Conservation (phyloP, 2,113 vertebrate genomes). For the Limnothrissa miodon region DNA sequence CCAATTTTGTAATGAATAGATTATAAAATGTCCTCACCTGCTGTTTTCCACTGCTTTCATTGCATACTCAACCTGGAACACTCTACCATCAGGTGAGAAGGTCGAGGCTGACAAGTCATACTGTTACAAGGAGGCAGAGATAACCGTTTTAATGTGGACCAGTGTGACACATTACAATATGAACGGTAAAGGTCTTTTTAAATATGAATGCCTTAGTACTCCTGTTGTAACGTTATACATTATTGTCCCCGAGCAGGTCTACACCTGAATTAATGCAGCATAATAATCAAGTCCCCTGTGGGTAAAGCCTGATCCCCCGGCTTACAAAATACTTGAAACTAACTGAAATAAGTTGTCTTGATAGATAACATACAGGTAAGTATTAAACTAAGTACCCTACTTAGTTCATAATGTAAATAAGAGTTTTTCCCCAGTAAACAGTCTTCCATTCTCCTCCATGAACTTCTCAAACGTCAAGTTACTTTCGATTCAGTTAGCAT, state of each 20-base stretch:
- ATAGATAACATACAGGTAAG: neutral
- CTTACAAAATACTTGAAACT: too few relatives aligned
- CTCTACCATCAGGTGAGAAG: conserved; percentile 95
- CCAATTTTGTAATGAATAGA: too few relatives aligned
- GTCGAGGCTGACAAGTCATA: conserved; percentile 98
- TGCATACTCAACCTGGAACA: conserved; percentile 98
- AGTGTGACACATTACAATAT: neutral
- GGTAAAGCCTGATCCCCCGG: too few relatives aligned
- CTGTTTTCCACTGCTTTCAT: conserved; percentile 99
- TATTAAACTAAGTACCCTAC: neutral
- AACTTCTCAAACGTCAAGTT: neutral
- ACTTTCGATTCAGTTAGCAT: conserved; percentile 49
- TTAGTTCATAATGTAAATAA: neutral
- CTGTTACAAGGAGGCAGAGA: conserved; percentile 55
- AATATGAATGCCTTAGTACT: neutral
- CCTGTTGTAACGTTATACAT: too few relatives aligned
- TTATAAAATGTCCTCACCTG: conserved; percentile 73
- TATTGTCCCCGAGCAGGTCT: too few relatives aligned
- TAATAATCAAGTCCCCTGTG: too few relatives aligned
- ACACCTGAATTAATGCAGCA: neutral
- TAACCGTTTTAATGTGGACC: neutral
- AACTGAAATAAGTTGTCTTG: neutral
- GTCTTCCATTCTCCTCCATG: too few relatives aligned
- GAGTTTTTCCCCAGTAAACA: neutral
- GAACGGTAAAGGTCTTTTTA: neutral